Conservation (phyloP, 2,113 vertebrate genomes). For the Neogobius melanostomus region DNA sequence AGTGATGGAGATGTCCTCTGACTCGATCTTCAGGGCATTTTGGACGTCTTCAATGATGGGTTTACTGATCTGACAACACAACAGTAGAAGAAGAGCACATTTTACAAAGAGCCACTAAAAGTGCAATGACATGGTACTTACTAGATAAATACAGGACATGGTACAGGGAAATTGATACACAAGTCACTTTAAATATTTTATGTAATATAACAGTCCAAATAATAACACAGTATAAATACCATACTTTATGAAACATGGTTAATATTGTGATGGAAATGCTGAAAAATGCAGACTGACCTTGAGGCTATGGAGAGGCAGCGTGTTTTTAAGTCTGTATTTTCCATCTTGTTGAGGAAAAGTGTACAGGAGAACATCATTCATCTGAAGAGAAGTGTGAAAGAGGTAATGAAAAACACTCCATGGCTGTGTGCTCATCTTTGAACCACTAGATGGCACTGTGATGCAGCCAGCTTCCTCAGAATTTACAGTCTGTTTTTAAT, state of each 20-base stretch:
- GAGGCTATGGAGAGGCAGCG: conserved; percentile 83
- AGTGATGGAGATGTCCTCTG: conserved; percentile 81
- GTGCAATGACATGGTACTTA: too few relatives aligned
- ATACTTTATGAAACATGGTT: too few relatives aligned
- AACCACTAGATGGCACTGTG: conserved; percentile 51
- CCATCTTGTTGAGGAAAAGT: conserved; percentile 95
- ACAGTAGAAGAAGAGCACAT: too few relatives aligned
- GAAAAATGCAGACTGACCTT: conserved; percentile 76
- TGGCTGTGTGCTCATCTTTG: conserved; percentile 7
- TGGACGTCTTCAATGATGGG: conserved; percentile 84
- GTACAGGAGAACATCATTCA: conserved; percentile 95
- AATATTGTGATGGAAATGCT: neutral
- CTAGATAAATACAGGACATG: too few relatives aligned
- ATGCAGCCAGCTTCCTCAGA: too few relatives aligned
- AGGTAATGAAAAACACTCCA: neutral
- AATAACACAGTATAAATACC: too few relatives aligned
- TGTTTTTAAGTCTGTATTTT: conserved; percentile 92
- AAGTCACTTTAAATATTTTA: too few relatives aligned
- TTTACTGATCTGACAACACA: conserved; percentile 84
- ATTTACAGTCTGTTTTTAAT: too few relatives aligned
- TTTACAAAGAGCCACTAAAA: too few relatives aligned
- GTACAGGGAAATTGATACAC: too few relatives aligned
- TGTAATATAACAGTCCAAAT: too few relatives aligned
- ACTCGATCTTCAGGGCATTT: conserved; percentile 88
- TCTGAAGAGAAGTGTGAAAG: conserved; percentile 73